Conservation (phyloP, 2,113 vertebrate species). For the Pseudorasbora parva region DNA sequence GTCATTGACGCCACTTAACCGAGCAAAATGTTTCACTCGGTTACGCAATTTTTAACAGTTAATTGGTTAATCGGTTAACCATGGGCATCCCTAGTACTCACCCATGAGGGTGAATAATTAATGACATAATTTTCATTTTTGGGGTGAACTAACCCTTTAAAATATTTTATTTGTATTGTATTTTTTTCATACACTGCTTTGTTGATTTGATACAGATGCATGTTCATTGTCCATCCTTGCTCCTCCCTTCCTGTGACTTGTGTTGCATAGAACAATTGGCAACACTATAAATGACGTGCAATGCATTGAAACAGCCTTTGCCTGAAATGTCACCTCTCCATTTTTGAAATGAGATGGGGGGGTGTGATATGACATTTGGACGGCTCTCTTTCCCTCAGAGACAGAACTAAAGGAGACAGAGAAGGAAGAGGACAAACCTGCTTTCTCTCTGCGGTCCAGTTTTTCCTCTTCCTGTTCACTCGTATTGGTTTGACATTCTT, state of each 20-base stretch:
- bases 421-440: neutral
- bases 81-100: too few species aligned
- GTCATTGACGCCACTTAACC: too few species aligned
- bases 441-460: neutral
- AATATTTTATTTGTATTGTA: too few species aligned
- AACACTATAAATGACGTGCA: neutral
- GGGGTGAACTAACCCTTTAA: too few species aligned
- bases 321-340: neutral
- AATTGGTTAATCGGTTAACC: too few species aligned
- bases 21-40: too few species aligned
- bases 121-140: too few species aligned
- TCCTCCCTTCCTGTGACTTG: neutral
- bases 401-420: neutral
- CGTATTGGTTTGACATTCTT: neutral
- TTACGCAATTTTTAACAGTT: too few species aligned
- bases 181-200: neutral
- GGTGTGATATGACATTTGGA: neutral
- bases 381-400: neutral
- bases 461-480: slow-evolving; percentile 6
- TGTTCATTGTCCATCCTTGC: neutral
- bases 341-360: neutral
- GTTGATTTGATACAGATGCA: neutral
- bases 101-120: too few species aligned
- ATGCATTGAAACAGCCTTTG: neutral
- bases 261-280: neutral